Evolutionary conservation across 2,797 vertebrate species (phyloP).

Genomic region (Halcyon chelicuti): DNA sequence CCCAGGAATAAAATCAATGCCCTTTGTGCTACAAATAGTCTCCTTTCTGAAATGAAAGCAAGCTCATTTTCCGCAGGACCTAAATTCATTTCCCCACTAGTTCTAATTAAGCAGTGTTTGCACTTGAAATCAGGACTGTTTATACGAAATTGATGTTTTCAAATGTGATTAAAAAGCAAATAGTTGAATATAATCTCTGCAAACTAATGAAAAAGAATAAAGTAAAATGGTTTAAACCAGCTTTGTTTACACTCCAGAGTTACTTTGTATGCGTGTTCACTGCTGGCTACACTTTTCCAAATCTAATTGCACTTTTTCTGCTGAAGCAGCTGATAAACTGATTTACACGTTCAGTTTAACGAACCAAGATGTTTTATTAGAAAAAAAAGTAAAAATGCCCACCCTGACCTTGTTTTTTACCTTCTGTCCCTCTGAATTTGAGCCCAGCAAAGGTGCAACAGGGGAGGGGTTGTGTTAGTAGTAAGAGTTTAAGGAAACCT

Average conservation of each 20-base stretch:
- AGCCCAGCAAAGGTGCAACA: background rate
- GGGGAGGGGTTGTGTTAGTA: background rate
- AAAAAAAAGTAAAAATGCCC: background rate
- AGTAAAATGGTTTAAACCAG: slow-evolving; percentile 35
- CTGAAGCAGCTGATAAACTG: slow-evolving; percentile 3
- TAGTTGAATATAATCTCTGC: slow-evolving; percentile 42
- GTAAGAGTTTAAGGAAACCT: background rate
- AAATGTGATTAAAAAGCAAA: slow-evolving; percentile 58
- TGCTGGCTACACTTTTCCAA: slow-evolving; percentile 38
- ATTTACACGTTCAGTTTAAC: background rate
- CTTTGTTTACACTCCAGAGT: slow-evolving; percentile 39
- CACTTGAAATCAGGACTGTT: slow-evolving; percentile 60
- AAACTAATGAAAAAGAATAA: slow-evolving; percentile 29
- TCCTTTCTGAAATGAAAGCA: background rate
- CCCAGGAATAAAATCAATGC: background rate
- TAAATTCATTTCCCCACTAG: background rate
- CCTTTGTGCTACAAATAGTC: background rate
- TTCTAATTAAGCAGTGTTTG: slow-evolving; percentile 59
- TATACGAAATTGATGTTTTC: slow-evolving; percentile 45
- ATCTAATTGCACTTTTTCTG: slow-evolving; percentile 21
- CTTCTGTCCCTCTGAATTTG: background rate
- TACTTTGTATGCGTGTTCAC: slow-evolving; percentile 43
- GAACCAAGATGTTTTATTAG: background rate
- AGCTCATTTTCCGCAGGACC: background rate
- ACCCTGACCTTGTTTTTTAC: background rate